Base-by-base conservation (phyloP, 1,140 invertebrate species). In the Stegodyphus mimosarum region DNA sequence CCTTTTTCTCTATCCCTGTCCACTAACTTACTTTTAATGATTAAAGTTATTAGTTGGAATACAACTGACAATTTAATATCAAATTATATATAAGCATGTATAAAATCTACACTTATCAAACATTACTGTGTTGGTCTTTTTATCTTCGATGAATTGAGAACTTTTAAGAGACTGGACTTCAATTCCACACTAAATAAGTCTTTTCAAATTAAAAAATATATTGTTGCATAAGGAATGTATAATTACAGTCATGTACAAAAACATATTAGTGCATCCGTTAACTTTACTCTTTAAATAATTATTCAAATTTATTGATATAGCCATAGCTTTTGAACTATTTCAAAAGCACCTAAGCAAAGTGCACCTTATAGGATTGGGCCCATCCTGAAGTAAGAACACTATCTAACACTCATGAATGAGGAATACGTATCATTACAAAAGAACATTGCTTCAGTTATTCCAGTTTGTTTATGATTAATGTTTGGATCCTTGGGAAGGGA, bases 341-440 rank as follows among this genome's bases (percentile, higher is more conserved):
- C 71, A 73, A 70, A 84, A 33, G 74, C 73, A 84, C 69, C 81
- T 84, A 84, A 74, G 81, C 76, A 64, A 84, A 84, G 81, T 84
- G 81, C 81, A 84, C 81, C 81, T 84, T 84, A 66, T 66, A 67
- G 78, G 71, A 84, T 84, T 84, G 81, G 81, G 81, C 81, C 81
- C 81, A 84, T 84, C 81, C 63, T 76, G 73, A 49, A 69, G 71
- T 84, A 74, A 69, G 52, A 84, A 84, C 63, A 50, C 81, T 84
- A 84, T 70, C 81, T 84, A 84, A 84, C 60, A 84, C 66, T 76
- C 72, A 84, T 75, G 64, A 84, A 74, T 70, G 73, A 84, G 60
- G 50, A 50, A 70, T 84, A 84, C 80, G 55, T 67, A 83, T 83
- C 17, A 52, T 18, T 83, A 83, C 48, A 84, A 75, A 84, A 74